Base-by-base conservation (phyloP, 2,797 vertebrate species). In the Xenentodon cancila region DNA sequence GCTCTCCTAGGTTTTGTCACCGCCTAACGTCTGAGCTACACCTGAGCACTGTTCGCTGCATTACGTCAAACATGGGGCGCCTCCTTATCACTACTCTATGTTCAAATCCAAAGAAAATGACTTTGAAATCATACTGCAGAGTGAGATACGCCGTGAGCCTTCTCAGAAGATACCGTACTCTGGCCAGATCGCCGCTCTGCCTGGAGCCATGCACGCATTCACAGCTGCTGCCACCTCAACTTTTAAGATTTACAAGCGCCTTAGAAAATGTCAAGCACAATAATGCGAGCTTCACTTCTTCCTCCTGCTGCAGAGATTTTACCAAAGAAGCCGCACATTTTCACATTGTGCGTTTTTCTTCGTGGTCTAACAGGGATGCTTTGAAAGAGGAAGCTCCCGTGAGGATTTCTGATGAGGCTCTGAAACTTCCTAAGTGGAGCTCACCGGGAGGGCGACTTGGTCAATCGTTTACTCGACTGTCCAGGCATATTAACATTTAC, bases 401-500 rank as follows among this genome's bases (percentile, higher is more conserved):
- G 20, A 89, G 90, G 48, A 66, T 88, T 63, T 56, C 80, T 4
- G 71, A 87, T 60, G 81, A 86, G 7, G 32, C 65, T 25, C 63
- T 57, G 57, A 75, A 27, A 22, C 43, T 52, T 44, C 73, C 85
- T 43, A 64, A 81, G 43, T 60, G 73, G 53, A 71, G 55, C 18
- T 75, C 72, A 27, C 30, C 88, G 40, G 72, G 81, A 59, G 64
- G 73, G 19, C 73, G 64, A 46, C 71, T 92, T 2, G 76, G 82
- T 54, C 74, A 88, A 52, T 85, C 88, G 22, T 92, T 92, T 61
- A 68, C 81, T 59, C 73, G 2, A 47, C 44, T 92, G 47, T 90
- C 90, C 25, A 69, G 45, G 59, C 88, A 91, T 58, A 80, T 92
- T 55, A 92, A 92, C 65, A n/a, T 80, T 34, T 92, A 91, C 70